Conservation (phyloP, 2,797 vertebrate species). For the Agapornis canus region DNA sequence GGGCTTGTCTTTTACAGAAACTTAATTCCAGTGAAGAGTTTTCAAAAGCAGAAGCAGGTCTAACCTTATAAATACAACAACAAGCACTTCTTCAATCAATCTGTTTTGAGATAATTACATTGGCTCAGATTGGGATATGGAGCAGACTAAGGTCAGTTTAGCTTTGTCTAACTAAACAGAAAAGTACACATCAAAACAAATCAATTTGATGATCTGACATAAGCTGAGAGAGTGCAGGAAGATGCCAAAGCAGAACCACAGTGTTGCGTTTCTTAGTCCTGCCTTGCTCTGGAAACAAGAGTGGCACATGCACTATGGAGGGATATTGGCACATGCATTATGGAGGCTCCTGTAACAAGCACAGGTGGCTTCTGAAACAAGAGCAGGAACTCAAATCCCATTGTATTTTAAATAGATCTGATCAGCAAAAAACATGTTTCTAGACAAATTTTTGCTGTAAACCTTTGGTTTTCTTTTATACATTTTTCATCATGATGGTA, state of each 20-base stretch:
- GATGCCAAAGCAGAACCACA: background rate
- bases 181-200: background rate
- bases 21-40: background rate
- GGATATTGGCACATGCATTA: fast-evolving
- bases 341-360: no score
- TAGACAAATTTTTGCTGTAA: background rate
- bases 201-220: background rate
- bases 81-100: background rate
- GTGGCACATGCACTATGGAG: fast-evolving
- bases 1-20: background rate
- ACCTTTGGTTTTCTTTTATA: background rate
- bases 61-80: background rate
- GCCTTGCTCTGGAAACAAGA: background rate
- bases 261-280: background rate
- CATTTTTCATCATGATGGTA: background rate
- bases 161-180: background rate
- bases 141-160: background rate
- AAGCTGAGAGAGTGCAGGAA: no score
- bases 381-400: background rate
- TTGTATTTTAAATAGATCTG: background rate
- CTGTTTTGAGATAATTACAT: background rate
- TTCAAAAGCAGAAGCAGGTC: background rate
- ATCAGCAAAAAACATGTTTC: background rate
- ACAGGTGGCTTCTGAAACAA: background rate
- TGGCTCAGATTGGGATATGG: background rate